A percentile compares a stretch with the other conserved stretches of the same genome.
Evolutionary conservation across 92 coral and sea anemone genomes (phyloP).

Genomic region (Actinostola sp.): DNA sequence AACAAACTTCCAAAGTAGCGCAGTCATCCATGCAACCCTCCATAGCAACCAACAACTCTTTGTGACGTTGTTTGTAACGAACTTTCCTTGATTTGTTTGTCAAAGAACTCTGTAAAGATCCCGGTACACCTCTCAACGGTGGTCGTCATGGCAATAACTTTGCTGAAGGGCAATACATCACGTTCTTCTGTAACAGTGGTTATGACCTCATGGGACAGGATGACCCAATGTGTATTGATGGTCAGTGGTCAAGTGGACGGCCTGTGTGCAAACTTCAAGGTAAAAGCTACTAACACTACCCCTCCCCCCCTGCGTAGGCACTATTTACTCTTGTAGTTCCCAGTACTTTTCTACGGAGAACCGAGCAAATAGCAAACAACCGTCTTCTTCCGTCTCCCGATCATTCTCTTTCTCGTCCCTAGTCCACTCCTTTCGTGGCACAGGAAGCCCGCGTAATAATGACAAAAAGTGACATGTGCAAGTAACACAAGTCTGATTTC

Average conservation of each 20-base stretch:
- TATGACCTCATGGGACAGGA: slow-evolving; percentile 37
- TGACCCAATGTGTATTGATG: slow-evolving; percentile 51
- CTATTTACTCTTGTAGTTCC: too few relatives aligned
- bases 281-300: background rate
- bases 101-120: slow-evolving; percentile 52
- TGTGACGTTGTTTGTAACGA: background rate
- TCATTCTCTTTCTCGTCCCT: too few relatives aligned
- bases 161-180: slow-evolving; percentile 51
- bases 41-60: background rate
- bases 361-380: too few relatives aligned
- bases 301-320: background rate
- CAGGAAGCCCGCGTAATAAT: too few relatives aligned
- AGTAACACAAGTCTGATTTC: too few relatives aligned
- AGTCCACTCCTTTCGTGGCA: too few relatives aligned
- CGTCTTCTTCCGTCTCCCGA: too few relatives aligned
- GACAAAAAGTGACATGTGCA: too few relatives aligned
- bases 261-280: slow-evolving; percentile 54
- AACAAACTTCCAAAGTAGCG: too few relatives aligned
- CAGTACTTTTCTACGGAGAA: too few relatives aligned
- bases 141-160: slow-evolving; percentile 53
- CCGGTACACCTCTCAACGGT: slow-evolving; percentile 56
- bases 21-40: too few relatives aligned
- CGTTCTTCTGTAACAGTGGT: slow-evolving; percentile 46
- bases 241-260: slow-evolving; percentile 52
- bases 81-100: background rate